Evolutionary conservation across 2,888 invertebrate genomes (phyloP).

Genomic region (Folsomia manolachei): DNA sequence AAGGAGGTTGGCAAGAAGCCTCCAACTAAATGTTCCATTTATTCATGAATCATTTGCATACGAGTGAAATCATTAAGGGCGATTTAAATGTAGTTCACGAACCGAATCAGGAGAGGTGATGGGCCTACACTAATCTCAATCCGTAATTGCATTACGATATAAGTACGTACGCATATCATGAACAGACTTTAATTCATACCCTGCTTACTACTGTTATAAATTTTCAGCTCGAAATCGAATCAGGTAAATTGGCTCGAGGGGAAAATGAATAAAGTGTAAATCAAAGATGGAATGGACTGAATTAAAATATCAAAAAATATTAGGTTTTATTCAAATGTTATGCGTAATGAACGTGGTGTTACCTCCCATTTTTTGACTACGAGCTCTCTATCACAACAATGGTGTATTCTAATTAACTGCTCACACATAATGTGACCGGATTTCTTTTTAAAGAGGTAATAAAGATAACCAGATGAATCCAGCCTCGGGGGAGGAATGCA

Average conservation of each 20-base stretch:
- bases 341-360: neutral
- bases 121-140: neutral
- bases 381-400: neutral
- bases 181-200: too few relatives aligned
- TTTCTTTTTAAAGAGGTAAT: constrained; percentile 6
- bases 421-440: neutral
- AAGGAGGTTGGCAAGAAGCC: neutral
- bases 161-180: too few relatives aligned
- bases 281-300: neutral
- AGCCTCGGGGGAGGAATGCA: neutral
- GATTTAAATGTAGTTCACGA: neutral
- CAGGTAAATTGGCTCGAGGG: neutral
- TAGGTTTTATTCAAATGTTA: neutral
- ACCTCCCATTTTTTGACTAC: neutral
- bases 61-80: neutral
- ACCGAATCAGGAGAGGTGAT: neutral
- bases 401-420: constrained; percentile 2
- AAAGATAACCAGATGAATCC: constrained; percentile 5
- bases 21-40: neutral
- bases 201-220: neutral
- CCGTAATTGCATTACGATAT: neutral
- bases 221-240: neutral
- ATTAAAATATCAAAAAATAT: neutral
- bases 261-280: neutral
- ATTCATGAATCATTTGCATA: neutral